Evolutionary conservation across 2,888 invertebrate genomes (phyloP).

Genomic region (Argynnis bischoffii): DNA sequence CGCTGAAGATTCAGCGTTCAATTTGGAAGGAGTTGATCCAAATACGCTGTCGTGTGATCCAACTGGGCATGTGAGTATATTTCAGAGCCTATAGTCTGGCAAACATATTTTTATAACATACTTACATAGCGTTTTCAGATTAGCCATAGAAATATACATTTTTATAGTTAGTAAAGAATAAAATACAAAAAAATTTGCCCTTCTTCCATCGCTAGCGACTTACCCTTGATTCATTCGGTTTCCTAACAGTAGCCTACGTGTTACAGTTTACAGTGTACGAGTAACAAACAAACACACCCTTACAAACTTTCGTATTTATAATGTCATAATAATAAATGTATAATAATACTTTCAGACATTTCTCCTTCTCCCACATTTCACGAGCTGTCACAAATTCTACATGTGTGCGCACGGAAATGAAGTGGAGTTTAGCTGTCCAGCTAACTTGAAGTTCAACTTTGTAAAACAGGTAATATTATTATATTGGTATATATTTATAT

Average conservation of each 20-base stretch:
- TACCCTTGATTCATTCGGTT: not conserved
- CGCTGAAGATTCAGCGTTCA: constrained; percentile 22
- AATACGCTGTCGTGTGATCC: constrained; percentile 67
- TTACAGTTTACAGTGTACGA: no score
- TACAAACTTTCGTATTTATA: no score
- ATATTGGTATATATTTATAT: no score
- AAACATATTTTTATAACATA: not conserved
- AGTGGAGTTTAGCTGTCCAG: constrained; percentile 53
- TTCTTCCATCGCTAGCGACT: no score
- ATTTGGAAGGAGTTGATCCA: constrained; percentile 57
- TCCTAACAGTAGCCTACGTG: no score
- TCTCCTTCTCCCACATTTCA: constrained; percentile 63
- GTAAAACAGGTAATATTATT: constrained; percentile 51
- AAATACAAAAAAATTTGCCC: no score
- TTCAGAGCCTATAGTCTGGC: not conserved
- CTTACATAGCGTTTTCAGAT: not conserved
- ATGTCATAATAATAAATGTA: not conserved
- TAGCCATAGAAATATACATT: no score
- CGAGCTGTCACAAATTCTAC: constrained; percentile 62
- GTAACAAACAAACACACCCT: no score
- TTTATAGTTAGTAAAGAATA: no score
- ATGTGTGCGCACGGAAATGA: constrained; percentile 66
- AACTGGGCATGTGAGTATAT: constrained; percentile 53
- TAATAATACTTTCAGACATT: constrained; percentile 51
- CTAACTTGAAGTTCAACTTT: constrained; percentile 59